Conservation (phyloP, 2,113 vertebrate species). For the Eurypyga helias region DNA sequence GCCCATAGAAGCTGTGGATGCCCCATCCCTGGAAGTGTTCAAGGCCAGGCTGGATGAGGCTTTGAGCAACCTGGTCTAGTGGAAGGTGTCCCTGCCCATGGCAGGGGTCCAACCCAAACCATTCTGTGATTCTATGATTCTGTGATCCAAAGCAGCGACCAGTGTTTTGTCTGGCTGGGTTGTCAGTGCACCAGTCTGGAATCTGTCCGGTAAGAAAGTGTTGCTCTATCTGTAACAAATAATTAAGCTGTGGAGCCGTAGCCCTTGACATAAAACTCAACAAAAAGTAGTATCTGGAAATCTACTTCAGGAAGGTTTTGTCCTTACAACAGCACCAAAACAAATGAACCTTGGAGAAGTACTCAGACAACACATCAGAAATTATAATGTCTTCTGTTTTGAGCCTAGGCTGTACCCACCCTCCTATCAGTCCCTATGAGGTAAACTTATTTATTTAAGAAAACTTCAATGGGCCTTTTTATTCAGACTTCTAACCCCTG, state of each 20-base stretch:
- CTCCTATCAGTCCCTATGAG: not conserved
- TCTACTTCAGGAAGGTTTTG: not conserved
- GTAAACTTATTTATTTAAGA: not conserved
- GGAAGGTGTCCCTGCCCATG: too few species aligned
- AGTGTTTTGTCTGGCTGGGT: not conserved
- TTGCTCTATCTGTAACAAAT: not conserved
- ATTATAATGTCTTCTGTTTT: not conserved
- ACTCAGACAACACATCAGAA: not conserved
- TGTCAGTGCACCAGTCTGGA: not conserved
- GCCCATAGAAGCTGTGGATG: too few species aligned
- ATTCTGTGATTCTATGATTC: too few species aligned
- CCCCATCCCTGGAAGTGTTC: too few species aligned
- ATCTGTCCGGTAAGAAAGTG: fast-evolving
- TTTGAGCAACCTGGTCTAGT: too few species aligned
- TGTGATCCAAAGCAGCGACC: not conserved
- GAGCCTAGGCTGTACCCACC: not conserved
- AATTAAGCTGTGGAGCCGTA: not conserved
- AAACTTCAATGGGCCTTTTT: not conserved
- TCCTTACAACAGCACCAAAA: not conserved
- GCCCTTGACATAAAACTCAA: not conserved
- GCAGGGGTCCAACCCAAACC: too few species aligned
- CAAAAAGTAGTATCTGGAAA: not conserved
- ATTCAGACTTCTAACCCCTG: not conserved
- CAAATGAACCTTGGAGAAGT: not conserved
- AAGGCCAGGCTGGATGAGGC: too few species aligned